These are phyloP conservation scores for Omphaloscelis lunosa DNA, from an alignment of 2,888 invertebrate genomes.

Conservation along the genomic window DNA sequence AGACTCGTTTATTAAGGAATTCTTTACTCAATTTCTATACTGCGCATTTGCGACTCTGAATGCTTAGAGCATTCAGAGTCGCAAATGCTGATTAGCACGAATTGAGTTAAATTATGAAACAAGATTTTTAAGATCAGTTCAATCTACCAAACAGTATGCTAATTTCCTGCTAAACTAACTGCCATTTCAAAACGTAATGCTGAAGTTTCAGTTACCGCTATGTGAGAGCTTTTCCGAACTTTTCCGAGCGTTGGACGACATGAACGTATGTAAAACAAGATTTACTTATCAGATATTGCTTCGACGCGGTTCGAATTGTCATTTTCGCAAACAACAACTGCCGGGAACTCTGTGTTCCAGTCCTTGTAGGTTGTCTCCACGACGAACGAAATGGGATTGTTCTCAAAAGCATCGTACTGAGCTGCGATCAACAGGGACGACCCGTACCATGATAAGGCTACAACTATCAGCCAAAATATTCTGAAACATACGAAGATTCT, in stretches of 20 bases:
- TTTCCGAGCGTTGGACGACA: not conserved
- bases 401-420: conserved; percentile 92
- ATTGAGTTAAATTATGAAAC: not conserved
- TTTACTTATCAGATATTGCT: conserved; percentile 92
- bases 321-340: conserved; percentile 93
- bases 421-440: conserved; percentile 90
- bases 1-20: too few relatives aligned
- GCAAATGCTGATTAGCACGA: not conserved
- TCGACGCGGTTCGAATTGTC: conserved; percentile 93
- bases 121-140: not conserved
- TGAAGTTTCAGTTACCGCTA: not conserved
- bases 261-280: not conserved
- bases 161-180: conserved; percentile 7
- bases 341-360: conserved; percentile 94
- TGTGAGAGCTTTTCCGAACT: conserved; percentile 4
- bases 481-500: conserved; percentile 76
- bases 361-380: conserved; percentile 94
- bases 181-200: not conserved
- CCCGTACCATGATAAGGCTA: conserved; percentile 91
- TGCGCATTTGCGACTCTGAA: too few relatives aligned
- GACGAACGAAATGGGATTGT: conserved; percentile 94
- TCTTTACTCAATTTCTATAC: not conserved
- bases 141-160: not conserved
- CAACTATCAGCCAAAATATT: conserved; percentile 92
- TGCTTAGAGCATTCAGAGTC: not conserved